Base-by-base conservation (phyloP, 2,113 vertebrate species). In the Thryonomys swinderianus region DNA sequence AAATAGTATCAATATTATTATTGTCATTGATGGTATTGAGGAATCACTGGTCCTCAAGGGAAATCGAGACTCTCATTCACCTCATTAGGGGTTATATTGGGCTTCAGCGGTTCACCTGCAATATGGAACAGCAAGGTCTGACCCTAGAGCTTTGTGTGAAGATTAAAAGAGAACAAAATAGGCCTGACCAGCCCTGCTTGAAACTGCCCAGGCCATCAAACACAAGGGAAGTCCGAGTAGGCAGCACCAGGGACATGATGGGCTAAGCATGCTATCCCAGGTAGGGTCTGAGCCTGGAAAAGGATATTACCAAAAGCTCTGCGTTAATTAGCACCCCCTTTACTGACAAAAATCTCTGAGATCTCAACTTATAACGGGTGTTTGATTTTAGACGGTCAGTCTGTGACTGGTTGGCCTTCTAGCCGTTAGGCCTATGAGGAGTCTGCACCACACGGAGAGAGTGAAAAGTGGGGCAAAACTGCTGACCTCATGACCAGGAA, bases 211-310 rank as follows among this genome's bases (percentile, higher is more conserved):
- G 64, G 17, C 61, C 40, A 45, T 18, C 66, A 32, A 20, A 78
- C 8, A 32, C 16, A 4, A 78, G 32, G 48, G 48, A 78, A 34
- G 30, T 25, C 40, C 13, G 45, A 94, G 66, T 85, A 21, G 27
- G 48, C 23, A 11, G 27, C 30, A 12, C 55, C 8, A 20, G 32
- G 34, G 57, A 73, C 32, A 0, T 0, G 34, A 6, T 0, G 3
- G 3, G 13, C 34, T 16, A 42, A 55, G n/a, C 32, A 9, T 17
- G 45, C 1, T 51, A 16, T 23, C 12, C 7, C 1, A 16, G 14
- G 9, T 34, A 48, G 57, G 37, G 8, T 25, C 8, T 7, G 0
- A 40, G 73, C 17, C 21, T 53, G 37, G 30, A 32, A 30, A 45
- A 73, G 34, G 73, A 61, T 18, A 45, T 17, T 3, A 12, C 16